Percentiles rank a stretch among this genome's conserved stretches.
Evolutionary conservation across 2,888 invertebrate genomes (phyloP).

Genomic region (Andrena minutula): DNA sequence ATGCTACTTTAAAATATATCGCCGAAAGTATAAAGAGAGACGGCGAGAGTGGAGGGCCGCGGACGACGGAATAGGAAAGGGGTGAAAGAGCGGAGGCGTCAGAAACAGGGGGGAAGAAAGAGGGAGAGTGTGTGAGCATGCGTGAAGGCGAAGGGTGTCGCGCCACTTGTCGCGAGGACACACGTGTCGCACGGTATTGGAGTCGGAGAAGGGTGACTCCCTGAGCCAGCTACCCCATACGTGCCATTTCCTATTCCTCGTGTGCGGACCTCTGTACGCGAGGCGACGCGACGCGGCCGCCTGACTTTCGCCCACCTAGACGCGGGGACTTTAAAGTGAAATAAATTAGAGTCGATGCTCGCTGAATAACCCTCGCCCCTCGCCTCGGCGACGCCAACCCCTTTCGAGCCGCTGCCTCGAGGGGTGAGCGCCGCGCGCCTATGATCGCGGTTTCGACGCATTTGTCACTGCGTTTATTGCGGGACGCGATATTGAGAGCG

Average conservation of each 20-base stretch:
- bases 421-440: constrained; percentile 17
- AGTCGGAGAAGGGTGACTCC: constrained; percentile 74
- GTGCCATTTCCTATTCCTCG: constrained; percentile 62
- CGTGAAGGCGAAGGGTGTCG: constrained; percentile 73
- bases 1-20: constrained; percentile 84
- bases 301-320: constrained; percentile 69
- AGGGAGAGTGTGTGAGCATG: constrained; percentile 54
- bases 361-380: constrained; percentile 33
- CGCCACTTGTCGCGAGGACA: constrained; percentile 81
- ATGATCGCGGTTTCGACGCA: constrained; percentile 70
- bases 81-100: too few relatives aligned
- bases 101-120: background rate
- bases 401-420: constrained; percentile 21
- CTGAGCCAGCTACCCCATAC: constrained; percentile 60
- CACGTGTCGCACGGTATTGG: constrained; percentile 81
- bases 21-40: constrained; percentile 80
- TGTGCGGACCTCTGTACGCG: constrained; percentile 28
- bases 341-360: constrained; percentile 78
- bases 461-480: constrained; percentile 71
- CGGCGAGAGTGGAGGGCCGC: constrained; percentile 15
- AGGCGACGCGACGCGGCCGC: constrained; percentile 24
- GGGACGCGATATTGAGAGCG: constrained; percentile 61
- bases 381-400: constrained; percentile 25
- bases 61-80: constrained; percentile 5
- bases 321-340: constrained; percentile 81